A percentile compares a stretch with the other conserved stretches of the same genome.
These are phyloP conservation scores for Chrysolina haemoptera DNA, from an alignment of 2,888 invertebrate genomes.

Conservation along the genomic window DNA sequence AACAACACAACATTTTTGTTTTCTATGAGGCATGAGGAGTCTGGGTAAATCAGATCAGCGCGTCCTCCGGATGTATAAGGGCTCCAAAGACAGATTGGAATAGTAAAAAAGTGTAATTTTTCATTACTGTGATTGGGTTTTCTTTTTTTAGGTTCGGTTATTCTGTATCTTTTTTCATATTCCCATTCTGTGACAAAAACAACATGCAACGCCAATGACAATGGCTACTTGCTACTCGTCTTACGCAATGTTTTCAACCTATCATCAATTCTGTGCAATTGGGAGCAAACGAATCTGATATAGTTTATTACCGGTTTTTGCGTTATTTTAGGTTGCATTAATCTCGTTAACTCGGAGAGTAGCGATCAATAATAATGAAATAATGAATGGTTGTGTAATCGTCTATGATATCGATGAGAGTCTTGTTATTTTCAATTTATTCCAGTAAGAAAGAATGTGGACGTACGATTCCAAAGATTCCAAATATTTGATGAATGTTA, in stretches of 20 bases:
- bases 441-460: background rate
- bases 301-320: conserved; percentile 17
- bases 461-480: too few species aligned
- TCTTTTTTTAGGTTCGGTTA: too few species aligned
- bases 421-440: background rate
- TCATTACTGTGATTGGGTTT: too few species aligned
- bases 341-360: background rate
- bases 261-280: conserved; percentile 12
- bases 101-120: too few species aligned
- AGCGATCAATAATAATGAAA: conserved; percentile 6
- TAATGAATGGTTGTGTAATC: conserved; percentile 3
- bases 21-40: too few species aligned
- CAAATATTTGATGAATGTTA: too few species aligned
- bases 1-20: too few species aligned
- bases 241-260: background rate
- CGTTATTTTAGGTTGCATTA: conserved; percentile 10
- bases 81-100: too few species aligned
- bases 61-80: too few species aligned
- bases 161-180: background rate
- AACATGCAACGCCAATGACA: background rate
- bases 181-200: background rate
- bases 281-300: conserved; percentile 8
- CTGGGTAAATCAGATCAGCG: too few species aligned
- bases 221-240: background rate
- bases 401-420: background rate